Base-by-base conservation (phyloP, 2,888 invertebrate genomes). In the Coenonympha arcania region DNA sequence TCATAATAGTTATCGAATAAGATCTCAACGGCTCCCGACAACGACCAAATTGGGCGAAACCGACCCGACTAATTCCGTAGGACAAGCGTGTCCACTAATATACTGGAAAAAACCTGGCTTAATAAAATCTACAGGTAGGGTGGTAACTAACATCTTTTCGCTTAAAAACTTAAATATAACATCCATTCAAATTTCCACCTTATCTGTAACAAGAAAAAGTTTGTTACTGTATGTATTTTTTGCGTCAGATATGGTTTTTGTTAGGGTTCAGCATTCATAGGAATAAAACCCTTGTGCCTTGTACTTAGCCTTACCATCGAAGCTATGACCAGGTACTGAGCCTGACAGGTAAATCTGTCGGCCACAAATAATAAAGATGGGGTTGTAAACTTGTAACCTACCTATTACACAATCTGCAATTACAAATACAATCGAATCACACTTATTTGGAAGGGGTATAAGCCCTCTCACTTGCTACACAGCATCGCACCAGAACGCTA, bases 41-140 rank as follows among this genome's bases (percentile, higher is more conserved):
- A 31, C 59, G 61, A 64, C 63, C 63, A 65, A 72, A 73, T 75
- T 69, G 61, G 68, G 61, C 65, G 68, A 66, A 66, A 63, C 62
- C 62, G 56, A 62, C 61, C 50, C 63, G 60, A 64, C 77, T 78
- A 82, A 83, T 77, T 73, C 73, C 71, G 66, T 68, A 71, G 76
- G 83, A 85, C 84, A 86, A 82, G 68, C 86, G 83, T 86, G 71
- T 79, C 81, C 79, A 76, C 81, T 79, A 74, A 79, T 73, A 80
- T 66, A 79, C 65, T 66, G 42, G 61, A 78, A 73, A 70, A 63
- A 78, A 81, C 71, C 77, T 76, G 73, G 76, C 76, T 77, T 77
- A 79, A 79, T 79, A 76, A 79, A 79, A 81, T 77, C 76, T 76
- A 76, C 72, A 71, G 71, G 69, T 74, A 70, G 78, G 79, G 81